Evolutionary conservation across 2,888 invertebrate genomes (phyloP).

Genomic region (Microplitis manilae): DNA sequence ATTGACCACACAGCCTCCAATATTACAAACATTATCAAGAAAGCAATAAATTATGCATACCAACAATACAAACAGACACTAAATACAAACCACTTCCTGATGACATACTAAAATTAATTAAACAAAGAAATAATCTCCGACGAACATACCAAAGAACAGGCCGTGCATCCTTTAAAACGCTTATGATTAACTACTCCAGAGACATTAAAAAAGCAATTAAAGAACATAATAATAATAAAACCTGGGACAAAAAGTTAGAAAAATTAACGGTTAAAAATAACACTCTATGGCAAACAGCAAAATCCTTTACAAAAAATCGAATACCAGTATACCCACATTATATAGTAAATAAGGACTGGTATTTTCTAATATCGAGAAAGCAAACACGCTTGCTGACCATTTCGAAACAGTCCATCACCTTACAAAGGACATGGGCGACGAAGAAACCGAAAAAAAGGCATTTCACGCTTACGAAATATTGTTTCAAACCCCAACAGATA

Average conservation of each 20-base stretch:
- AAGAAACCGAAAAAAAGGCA: constrained; percentile 9
- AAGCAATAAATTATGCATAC: constrained; percentile 7
- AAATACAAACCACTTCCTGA: constrained; percentile 14
- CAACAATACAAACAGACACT: constrained; percentile 1
- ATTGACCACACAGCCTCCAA: too few species aligned
- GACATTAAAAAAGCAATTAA: constrained; percentile 31
- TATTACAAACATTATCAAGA: too few species aligned
- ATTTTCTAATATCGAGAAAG: constrained; percentile 39
- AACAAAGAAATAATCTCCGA: constrained; percentile 34
- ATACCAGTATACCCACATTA: background rate
- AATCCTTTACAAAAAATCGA: constrained; percentile 41
- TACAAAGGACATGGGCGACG: constrained; percentile 37
- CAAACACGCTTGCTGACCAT: constrained; percentile 39
- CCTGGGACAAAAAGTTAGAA: constrained; percentile 40
- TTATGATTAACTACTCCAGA: constrained; percentile 27
- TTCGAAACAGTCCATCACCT: constrained; percentile 45
- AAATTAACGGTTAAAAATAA: constrained; percentile 40
- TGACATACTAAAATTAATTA: constrained; percentile 30
- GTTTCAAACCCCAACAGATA: background rate
- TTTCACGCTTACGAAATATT: constrained; percentile 24
- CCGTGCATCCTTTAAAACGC: constrained; percentile 27
- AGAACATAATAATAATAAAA: constrained; percentile 30
- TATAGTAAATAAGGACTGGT: constrained; percentile 15
- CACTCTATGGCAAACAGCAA: constrained; percentile 43
- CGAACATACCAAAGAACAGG: constrained; percentile 35